Base-by-base conservation (phyloP, 2,113 vertebrate genomes). In the Corvus moneduloides region DNA sequence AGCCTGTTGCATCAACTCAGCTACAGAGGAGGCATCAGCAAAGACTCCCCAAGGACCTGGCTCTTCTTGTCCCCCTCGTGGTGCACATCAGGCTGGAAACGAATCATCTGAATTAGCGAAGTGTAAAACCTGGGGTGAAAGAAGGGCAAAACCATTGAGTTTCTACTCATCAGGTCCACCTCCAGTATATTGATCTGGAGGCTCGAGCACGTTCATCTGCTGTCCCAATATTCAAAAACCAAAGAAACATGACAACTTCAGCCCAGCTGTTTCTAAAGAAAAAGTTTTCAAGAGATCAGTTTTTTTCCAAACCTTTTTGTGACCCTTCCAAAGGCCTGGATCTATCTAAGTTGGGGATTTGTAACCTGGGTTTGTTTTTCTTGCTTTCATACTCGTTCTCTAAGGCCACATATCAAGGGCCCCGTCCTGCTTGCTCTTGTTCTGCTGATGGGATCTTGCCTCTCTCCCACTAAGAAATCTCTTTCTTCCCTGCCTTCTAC, bases 371-470 rank as follows among this genome's bases (percentile, higher is more conserved):
- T 74, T 93, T 71, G 48, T 16, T 80, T 90, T 77, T 83, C 79
- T 80, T 58, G 17, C 51, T 78, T 94, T 68, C 48, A 39, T 37
- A 22, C 48, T 68, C n/a, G 2, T 61, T 80, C 48, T 90, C 28
- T 84, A 46, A 68, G 35, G 56, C 48, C 66, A 48, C 0, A 0
- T 16, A 75, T 19, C 2, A 1, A 63, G 43, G 33, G 43, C 32
- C 27, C 74, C 91, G n/a, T 35, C 41, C n/a, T 24, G 16, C 82
- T 73, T 9, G 0, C 13, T 80, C 71, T 56, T 63, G 17, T 30
- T 91, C 63, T 74, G 61, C 41, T 0, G 4, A 13, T 17, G 39
- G 39, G 51, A n/a, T 89, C 20, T 48, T 80, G 21, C 41, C 51
- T 68, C 54, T 82, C 61, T 84, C 41, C 52, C 49, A 19, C 28